Evolutionary conservation across 2,113 vertebrate species (phyloP).

Genomic region (Strix aluco): DNA sequence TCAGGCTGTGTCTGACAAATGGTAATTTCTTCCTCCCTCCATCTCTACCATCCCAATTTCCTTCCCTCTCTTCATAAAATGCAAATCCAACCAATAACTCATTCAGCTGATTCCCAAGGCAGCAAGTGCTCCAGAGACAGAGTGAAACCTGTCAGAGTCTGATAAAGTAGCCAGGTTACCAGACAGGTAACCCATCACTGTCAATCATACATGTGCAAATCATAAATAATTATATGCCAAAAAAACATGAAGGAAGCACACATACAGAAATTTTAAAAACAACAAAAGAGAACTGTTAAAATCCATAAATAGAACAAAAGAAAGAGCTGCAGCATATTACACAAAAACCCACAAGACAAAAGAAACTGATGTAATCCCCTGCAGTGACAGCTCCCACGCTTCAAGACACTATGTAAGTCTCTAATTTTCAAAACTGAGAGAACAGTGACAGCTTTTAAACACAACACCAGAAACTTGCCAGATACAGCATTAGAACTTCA

Average conservation of each 20-base stretch:
- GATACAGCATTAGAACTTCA: neutral
- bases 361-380: neutral
- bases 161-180: neutral
- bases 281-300: neutral
- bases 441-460: neutral
- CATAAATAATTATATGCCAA: neutral
- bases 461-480: neutral
- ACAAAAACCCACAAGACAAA: neutral
- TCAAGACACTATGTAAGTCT: neutral
- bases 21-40: neutral
- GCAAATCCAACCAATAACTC: slow-evolving; percentile 24
- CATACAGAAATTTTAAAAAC: neutral
- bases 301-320: neutral
- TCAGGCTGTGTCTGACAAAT: neutral
- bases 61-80: neutral
- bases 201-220: neutral
- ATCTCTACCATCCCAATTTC: neutral
- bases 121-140: neutral
- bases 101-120: neutral
- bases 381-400: neutral
- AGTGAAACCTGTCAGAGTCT: neutral
- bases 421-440: neutral
- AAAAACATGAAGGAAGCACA: neutral
- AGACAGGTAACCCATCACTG: slow-evolving; percentile 4
- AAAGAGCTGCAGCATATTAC: neutral